These are phyloP conservation scores for Entomobrya multifasciata DNA, from an alignment of 2,888 invertebrate species.

Conservation along the genomic window DNA sequence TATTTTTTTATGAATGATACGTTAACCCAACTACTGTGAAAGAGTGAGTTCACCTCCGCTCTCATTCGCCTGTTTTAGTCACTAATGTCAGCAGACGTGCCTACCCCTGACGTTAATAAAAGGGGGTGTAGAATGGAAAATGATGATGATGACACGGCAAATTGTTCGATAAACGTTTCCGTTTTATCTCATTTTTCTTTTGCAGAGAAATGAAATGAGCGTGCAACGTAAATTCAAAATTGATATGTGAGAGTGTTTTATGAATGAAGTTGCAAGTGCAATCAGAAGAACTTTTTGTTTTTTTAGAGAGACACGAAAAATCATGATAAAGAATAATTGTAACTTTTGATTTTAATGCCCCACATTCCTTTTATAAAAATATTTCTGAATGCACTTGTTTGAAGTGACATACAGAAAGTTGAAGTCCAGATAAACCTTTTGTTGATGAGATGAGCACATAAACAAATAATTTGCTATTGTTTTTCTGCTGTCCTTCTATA, in stretches of 20 bases:
- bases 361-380: background rate
- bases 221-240: background rate
- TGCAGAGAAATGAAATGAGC: background rate
- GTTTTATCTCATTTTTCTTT: constrained; percentile 9
- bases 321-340: constrained; percentile 13
- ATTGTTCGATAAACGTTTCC: constrained; percentile 55
- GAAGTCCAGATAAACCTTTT: no score
- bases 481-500: no score
- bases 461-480: no score
- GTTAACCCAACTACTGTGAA: background rate
- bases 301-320: constrained; percentile 13
- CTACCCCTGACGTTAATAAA: constrained; percentile 7
- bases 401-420: no score
- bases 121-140: constrained; percentile 19
- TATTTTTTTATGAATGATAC: no score
- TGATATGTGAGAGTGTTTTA: constrained; percentile 26
- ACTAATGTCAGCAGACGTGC: constrained; percentile 5
- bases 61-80: constrained; percentile 20
- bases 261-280: constrained; percentile 45
- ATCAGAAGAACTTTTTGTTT: background rate
- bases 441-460: no score
- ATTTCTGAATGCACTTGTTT: constrained; percentile 10
- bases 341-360: constrained; percentile 52
- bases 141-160: constrained; percentile 51
- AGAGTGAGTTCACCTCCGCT: constrained; percentile 32